phyloP scores from a whole-genome alignment of 2,888 invertebrate genomes.

The Synergus gifuensis region DNA sequence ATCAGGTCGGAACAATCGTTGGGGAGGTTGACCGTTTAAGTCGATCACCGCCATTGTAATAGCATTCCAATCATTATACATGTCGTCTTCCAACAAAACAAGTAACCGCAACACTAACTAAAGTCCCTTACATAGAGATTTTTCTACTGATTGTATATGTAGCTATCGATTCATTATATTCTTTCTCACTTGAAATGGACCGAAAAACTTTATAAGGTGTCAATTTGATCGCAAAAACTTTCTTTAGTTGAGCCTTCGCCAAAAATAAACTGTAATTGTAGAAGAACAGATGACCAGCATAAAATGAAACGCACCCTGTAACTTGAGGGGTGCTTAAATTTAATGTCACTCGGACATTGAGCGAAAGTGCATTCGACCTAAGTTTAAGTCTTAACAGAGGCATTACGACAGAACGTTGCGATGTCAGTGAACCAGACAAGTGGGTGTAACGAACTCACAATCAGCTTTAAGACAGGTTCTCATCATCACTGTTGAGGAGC shows the following conservation, averaged over 20 bases:
- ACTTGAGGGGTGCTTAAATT: conserved; percentile 30
- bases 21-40: conserved; percentile 45
- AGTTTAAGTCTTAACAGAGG: conserved; percentile 16
- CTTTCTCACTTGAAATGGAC: background rate
- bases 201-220: background rate
- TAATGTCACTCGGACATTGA: conserved; percentile 36
- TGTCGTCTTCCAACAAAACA: conserved; percentile 43
- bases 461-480: conserved; percentile 40
- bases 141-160: too few species aligned
- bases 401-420: conserved; percentile 33
- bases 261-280: background rate
- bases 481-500: conserved; percentile 33
- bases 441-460: conserved; percentile 41
- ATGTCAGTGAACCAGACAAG: conserved; percentile 41
- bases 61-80: conserved; percentile 25
- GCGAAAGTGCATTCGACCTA: conserved; percentile 37
- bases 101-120: too few species aligned
- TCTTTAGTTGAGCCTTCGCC: background rate
- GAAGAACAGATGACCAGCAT: background rate
- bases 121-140: background rate
- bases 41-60: conserved; percentile 18
- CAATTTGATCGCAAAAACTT: conserved; percentile 3
- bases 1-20: conserved; percentile 44
- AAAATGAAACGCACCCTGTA: conserved; percentile 16
- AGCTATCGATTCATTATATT: background rate